Evolutionary conservation across 2,113 vertebrate genomes (phyloP).

Genomic region (Pseudorhombus dupliciocellatus): DNA sequence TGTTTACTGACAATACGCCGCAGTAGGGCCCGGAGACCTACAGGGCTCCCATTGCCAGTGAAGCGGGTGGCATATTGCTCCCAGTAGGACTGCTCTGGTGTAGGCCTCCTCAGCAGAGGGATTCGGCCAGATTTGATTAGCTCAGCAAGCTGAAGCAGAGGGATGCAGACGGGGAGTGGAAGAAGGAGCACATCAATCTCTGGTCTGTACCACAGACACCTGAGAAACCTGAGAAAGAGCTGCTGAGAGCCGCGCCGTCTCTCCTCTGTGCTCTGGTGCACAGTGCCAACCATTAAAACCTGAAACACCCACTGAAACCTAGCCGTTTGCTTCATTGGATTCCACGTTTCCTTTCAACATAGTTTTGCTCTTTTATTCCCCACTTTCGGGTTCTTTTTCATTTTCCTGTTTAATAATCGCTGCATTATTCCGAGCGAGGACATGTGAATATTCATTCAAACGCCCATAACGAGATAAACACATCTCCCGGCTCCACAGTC

Average conservation of each 20-base stretch:
- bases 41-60: constrained; percentile 55
- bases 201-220: constrained; percentile 29
- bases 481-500: constrained; percentile 62
- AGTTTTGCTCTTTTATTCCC: constrained; percentile 11
- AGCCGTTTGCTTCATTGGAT: constrained; percentile 6
- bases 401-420: constrained; percentile 16
- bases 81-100: constrained; percentile 70
- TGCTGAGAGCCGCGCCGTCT: constrained; percentile 19
- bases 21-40: constrained; percentile 48
- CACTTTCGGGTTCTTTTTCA: constrained; percentile 4
- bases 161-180: constrained; percentile 28
- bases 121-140: constrained; percentile 73
- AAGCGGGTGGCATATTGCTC: constrained; percentile 79
- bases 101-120: constrained; percentile 58
- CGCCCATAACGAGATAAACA: constrained; percentile 58
- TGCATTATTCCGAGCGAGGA: constrained; percentile 21
- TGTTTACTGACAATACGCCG: constrained; percentile 63
- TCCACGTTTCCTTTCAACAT: constrained; percentile 6
- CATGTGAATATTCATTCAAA: constrained; percentile 64
- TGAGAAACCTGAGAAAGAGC: constrained; percentile 50
- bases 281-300: neutral
- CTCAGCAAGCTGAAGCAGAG: constrained; percentile 61
- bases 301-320: neutral
- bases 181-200: constrained; percentile 54
- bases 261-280: constrained; percentile 17